Base-by-base conservation (phyloP, 2,113 vertebrate genomes). In the Melanotaenia duboulayi region DNA sequence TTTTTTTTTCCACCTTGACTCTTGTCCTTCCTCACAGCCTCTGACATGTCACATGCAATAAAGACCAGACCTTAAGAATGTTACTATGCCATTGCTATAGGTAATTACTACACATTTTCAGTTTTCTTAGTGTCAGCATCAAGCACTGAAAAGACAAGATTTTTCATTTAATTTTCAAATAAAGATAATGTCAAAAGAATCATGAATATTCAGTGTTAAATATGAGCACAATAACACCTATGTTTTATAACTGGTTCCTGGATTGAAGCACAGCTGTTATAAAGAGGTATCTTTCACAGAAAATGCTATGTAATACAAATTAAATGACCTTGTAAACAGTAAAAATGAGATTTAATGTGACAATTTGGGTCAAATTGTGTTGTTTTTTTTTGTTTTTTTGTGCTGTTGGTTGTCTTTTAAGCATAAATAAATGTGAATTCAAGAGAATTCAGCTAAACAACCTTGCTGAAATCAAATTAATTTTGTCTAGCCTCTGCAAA, bases 1-100 rank as follows among this genome's bases (percentile, higher is more conserved):
- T 7, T 62, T 79, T 62, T 79, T 78, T 55, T 73, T 22, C 25
- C 74, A 85, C 55, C n/a, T 54, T 72, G 79, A 78, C 62, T 88
- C 8, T 1, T 76, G 73, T 74, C 32, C 10, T 56, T 84, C 35
- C 32, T 76, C 17, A 13, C 37, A 58, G 3, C 24, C 32, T 19
- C 44, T 48, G 44, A 48, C 44, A n/a, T 6, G 16, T 46, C 17
- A 19, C 17, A 19, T 44, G 42, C 44, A 6, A 2, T 46, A 19
- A 46, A 46, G 19, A 17, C 39, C 16, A 46, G 7, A 28, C 40
- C 54, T 59, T 25, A 13, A 66, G 37, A 13, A 44, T 11, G 57
- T 64, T n/a, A 49, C 52, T 56, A 65, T 40, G 5, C 2, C 25
- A 52, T 54, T 55, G n/a, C n/a, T 48, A 19, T 40, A 14, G 44